These are phyloP conservation scores for Mormyrus proboscirostris DNA, from an alignment of 2,797 vertebrate genomes.

Conservation along the genomic window DNA sequence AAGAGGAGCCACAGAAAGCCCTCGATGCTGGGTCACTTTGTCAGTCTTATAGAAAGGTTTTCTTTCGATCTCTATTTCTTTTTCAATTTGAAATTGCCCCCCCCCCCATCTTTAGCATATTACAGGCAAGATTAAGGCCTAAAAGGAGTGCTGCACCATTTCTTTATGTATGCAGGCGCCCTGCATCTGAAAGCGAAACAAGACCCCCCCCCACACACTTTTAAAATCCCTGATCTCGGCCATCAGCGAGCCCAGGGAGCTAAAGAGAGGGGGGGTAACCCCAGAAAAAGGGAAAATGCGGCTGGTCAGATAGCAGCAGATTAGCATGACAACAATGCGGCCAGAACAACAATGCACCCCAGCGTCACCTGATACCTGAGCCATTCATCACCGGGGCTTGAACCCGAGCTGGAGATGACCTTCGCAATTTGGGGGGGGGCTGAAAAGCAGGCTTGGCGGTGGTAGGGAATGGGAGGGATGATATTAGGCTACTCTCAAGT, in stretches of 20 bases:
- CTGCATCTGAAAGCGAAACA: background rate
- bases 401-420: slow-evolving; percentile 30
- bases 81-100: background rate
- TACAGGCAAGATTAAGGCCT: background rate
- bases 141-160: background rate
- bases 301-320: background rate
- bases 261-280: background rate
- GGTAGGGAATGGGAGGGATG: background rate
- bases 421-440: slow-evolving; percentile 14
- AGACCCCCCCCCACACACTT: background rate
- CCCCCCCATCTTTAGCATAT: background rate
- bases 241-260: background rate
- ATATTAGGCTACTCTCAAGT: background rate
- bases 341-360: slow-evolving; percentile 34
- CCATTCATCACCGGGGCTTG: slow-evolving; percentile 40
- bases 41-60: background rate
- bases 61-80: background rate
- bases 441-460: slow-evolving; percentile 18
- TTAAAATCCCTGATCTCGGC: background rate
- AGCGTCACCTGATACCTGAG: slow-evolving; percentile 43
- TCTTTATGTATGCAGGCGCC: background rate
- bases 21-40: background rate
- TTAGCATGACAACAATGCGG: slow-evolving; percentile 29
- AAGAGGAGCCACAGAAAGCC: background rate
- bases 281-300: slow-evolving; percentile 3